These are phyloP conservation scores for Drosophila cognata DNA, from an alignment of 2,888 invertebrate species.

Conservation along the genomic window DNA sequence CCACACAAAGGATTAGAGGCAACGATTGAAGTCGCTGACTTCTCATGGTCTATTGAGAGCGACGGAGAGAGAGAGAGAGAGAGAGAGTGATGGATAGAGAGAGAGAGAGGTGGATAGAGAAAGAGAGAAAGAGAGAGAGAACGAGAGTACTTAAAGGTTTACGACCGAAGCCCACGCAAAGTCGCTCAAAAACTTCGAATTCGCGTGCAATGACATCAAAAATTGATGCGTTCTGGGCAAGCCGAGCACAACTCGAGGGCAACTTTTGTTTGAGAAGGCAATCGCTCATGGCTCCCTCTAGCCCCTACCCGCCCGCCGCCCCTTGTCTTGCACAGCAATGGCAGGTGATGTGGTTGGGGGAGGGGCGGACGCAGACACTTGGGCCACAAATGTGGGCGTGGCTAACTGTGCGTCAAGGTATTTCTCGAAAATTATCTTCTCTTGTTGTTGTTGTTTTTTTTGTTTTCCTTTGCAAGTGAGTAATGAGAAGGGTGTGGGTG, in stretches of 20 bases:
- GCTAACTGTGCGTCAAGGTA: neutral
- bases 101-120: neutral
- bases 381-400: constrained; percentile 5
- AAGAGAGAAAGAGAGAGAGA: neutral
- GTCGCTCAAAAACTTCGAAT: constrained; percentile 47
- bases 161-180: constrained; percentile 45
- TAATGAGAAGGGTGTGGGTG: neutral
- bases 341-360: neutral
- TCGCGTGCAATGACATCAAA: constrained; percentile 67
- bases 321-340: neutral
- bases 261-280: constrained; percentile 43
- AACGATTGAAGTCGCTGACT: neutral
- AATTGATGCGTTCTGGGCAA: constrained; percentile 58
- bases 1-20: neutral
- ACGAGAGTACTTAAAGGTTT: constrained; percentile 29
- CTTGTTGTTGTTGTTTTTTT: neutral
- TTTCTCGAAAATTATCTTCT: neutral
- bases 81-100: neutral
- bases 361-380: neutral
- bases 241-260: constrained; percentile 33
- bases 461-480: neutral
- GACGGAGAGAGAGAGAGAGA: neutral
- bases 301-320: neutral
- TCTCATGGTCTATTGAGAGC: neutral
- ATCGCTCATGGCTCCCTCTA: constrained; percentile 18